Percentiles rank a stretch among this genome's conserved stretches.
These are phyloP conservation scores for Actinia tenebrosa DNA, from an alignment of 64 coral and sea anemone genomes.

Conservation along the genomic window DNA sequence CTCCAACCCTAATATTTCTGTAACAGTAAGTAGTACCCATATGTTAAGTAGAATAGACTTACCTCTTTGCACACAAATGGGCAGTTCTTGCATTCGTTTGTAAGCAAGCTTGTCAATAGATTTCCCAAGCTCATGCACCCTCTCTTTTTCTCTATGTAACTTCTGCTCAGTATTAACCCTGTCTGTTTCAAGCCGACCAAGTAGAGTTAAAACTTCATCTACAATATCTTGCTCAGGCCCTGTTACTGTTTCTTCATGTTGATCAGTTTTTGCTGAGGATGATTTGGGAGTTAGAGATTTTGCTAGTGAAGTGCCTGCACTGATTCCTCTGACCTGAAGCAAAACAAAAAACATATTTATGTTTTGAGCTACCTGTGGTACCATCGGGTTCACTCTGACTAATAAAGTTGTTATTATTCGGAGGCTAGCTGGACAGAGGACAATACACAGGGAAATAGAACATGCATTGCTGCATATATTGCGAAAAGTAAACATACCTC, in stretches of 20 bases:
- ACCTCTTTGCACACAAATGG: constrained; percentile 95
- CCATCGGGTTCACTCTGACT: too few species aligned
- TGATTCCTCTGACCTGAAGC: constrained; percentile 35
- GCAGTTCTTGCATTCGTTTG: constrained; percentile 79
- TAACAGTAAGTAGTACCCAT: background rate
- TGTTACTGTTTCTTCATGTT: background rate
- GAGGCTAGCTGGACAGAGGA: too few species aligned
- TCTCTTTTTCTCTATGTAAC: constrained; percentile 56
- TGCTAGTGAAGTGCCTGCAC: constrained; percentile 32
- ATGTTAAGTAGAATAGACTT: background rate
- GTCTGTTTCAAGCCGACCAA: constrained; percentile 82
- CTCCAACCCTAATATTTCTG: background rate
- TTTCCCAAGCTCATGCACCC: constrained; percentile 53
- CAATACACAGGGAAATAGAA: too few species aligned
- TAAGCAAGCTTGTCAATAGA: constrained; percentile 84
- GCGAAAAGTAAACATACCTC: constrained; percentile 34
- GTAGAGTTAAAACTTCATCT: constrained; percentile 73
- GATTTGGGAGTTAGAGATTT: constrained; percentile 33
- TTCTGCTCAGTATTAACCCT: constrained; percentile 66
- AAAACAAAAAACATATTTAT: background rate
- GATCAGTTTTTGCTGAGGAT: constrained; percentile 7
- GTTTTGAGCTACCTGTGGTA: too few species aligned
- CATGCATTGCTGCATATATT: too few species aligned
- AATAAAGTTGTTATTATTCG: too few species aligned
- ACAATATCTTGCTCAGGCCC: constrained; percentile 51